phyloP scores from a whole-genome alignment of 2,888 invertebrate species.

The Hylaea fasciaria region DNA sequence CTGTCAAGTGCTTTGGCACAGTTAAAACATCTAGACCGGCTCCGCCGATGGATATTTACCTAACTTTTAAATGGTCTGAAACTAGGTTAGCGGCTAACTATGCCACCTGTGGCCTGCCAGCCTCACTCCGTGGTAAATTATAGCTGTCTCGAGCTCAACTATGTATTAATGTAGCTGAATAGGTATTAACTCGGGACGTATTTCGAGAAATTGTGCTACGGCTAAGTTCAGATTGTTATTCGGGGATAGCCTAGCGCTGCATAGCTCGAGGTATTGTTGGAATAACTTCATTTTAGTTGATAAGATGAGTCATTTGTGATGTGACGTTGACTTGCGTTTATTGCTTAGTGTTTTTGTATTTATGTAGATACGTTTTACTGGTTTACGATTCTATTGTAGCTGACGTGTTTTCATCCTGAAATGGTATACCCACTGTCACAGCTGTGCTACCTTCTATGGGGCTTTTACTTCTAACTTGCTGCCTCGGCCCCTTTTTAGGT shows the following conservation, averaged over 20 bases:
- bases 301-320: too few species aligned
- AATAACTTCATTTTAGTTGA: too few species aligned
- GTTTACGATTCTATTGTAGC: too few species aligned
- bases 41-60: conserved; percentile 54
- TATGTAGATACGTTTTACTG: too few species aligned
- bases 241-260: conserved; percentile 13
- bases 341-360: too few species aligned
- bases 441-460: too few species aligned
- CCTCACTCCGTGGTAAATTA: conserved; percentile 14
- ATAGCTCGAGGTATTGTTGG: conserved; percentile 9
- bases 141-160: conserved; percentile 27
- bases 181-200: conserved; percentile 25
- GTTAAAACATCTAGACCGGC: conserved; percentile 52
- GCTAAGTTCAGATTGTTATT: conserved; percentile 22
- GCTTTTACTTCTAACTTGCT: too few species aligned
- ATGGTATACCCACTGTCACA: too few species aligned
- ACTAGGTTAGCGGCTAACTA: conserved; percentile 65
- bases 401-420: too few species aligned
- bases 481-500: too few species aligned
- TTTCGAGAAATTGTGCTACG: conserved; percentile 24
- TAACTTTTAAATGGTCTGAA: conserved; percentile 70
- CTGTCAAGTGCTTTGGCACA: conserved; percentile 53
- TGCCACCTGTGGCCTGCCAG: conserved; percentile 64
- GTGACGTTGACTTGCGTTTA: too few species aligned
- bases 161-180: conserved; percentile 28